Base-by-base conservation (phyloP, 92 coral and sea anemone species). In the Meandrina meandrites region DNA sequence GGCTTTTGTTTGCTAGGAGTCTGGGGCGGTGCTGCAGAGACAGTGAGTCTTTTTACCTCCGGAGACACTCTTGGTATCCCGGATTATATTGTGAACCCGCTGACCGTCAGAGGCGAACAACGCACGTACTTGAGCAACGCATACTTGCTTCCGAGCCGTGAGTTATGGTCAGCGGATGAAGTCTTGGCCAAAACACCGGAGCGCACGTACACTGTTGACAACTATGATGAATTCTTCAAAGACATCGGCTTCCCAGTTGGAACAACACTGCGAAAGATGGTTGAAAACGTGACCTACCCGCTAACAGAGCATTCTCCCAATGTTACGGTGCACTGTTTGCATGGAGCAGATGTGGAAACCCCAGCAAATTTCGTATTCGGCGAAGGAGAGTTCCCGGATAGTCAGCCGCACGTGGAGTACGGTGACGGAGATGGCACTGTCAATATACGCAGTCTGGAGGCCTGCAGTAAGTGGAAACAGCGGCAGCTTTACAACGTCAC, bases 391-490 rank as follows among this genome's bases (percentile, higher is more conserved):
- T 94, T 94, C 87, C 98, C 98, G 58, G 98, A 94, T 85, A 72
- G 88, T 66, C 79, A 73, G 22, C 98, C 98, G 1, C 80, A 85
- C 37, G 82, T 87, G 15, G 72, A 54, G 54, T 81, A 94, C 48
- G 95, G 98, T 30, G 87, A 94, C 74, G 98, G 98, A 8, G 98
- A 94, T 62, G 98, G 95, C 22, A 94, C 96, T 7, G 98, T 93
- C 1, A 92, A 94, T 64, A 71, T 37, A 32, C 88, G 95, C 71
- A 94, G 98, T 78, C 80, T 94, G 31, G 83, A 87, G 80, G 95
- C 94, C 30, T 94, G 94, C 83, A 90, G 50, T 58, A 92, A 84
- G 68, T 94, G 95, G 93, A 84, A 6, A 31, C 88, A 91, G 64
- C 86, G 93, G 68, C 98, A 93, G 79, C 68, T 34, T n/a, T n/a